Base-by-base conservation (phyloP, 2,113 vertebrate genomes). In the Gasterosteus aculeatus region DNA sequence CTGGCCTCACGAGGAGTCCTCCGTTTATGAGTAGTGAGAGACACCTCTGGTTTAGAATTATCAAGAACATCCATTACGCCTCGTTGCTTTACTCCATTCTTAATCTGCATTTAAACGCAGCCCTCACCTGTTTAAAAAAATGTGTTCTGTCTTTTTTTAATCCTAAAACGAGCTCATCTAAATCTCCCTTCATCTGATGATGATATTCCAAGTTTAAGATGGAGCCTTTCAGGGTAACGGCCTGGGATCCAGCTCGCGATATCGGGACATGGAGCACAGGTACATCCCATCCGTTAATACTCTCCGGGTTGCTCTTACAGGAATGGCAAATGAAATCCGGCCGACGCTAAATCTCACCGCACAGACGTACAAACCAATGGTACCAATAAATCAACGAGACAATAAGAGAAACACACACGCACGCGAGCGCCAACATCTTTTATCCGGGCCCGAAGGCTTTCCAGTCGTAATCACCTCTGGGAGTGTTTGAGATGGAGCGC, bases 191-290 rank as follows among this genome's bases (percentile, higher is more conserved):
- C 76, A 85, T 82, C 72, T 82, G 65, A 91, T 86, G 77, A 80
- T 58, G 86, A 77, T 56, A 78, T 85, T 75, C 60, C 74, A 69
- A 81, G 58, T 84, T 85, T 87, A 67, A 76, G 71, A 82, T 31
- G 38, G 81, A 85, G 78, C 83, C 67, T 85, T 84, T 89, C 60
- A 64, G 79, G 76, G 82, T 75, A 80, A 74, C 82, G 84, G 84
- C n/a, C 72, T 80, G 88, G 77, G 82, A 75, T 73, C 70, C 67
- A 82, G 81, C 84, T 83, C 74, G 81, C 82, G 86, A 88, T 76
- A 57, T 82, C 57, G 60, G 81, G 76, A 82, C 64, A 70, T 75
- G 84, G 61, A 85, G 80, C 66, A 65, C 78, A 77, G 77, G 81
- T 78, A 81, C 88, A 91, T 86, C 83, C 72, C 61, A 60, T 81